Conservation (phyloP, 2,797 vertebrate genomes). For the Cryptoblepharus egeriae region DNA sequence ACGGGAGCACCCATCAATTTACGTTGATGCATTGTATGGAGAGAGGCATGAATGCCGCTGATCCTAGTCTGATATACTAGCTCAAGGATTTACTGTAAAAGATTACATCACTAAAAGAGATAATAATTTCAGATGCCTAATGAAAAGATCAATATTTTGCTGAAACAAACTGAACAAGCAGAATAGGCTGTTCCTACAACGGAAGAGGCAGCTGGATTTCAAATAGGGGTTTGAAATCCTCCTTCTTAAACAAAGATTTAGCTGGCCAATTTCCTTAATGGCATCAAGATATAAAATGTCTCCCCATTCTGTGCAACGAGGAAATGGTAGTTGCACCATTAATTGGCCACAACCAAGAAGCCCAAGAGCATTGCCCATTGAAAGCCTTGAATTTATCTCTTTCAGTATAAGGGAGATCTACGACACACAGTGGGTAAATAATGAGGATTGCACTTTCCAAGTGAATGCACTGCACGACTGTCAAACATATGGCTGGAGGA, state of each 20-base stretch:
- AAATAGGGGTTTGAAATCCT: constrained; percentile 12
- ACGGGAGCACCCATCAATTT: constrained; percentile 24
- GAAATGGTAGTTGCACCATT: constrained; percentile 43
- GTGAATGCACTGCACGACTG: background rate
- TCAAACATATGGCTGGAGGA: background rate
- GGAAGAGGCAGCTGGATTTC: constrained; percentile 16
- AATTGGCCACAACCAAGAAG: constrained; percentile 47
- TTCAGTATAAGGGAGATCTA: constrained; percentile 15
- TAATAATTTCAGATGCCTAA: constrained; percentile 18
- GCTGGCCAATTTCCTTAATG: constrained; percentile 40
- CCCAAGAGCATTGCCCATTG: constrained; percentile 16
- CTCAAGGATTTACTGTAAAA: constrained; percentile 27
- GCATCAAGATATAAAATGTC: constrained; percentile 32
- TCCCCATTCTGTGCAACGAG: constrained; percentile 44
- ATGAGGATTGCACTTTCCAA: background rate
- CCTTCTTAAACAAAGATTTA: constrained; percentile 36
- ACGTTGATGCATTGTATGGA: background rate
- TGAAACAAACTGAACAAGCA: constrained; percentile 12
- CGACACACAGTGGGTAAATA: constrained; percentile 6
- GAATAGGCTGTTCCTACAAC: constrained; percentile 34
- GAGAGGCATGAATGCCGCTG: background rate
- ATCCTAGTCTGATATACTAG: constrained; percentile 28
- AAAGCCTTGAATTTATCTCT: constrained; percentile 21
- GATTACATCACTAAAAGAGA: background rate
- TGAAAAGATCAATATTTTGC: background rate